Evolutionary conservation across 2,888 invertebrate genomes (phyloP).

Genomic region (Disparrhopalites patrizii): DNA sequence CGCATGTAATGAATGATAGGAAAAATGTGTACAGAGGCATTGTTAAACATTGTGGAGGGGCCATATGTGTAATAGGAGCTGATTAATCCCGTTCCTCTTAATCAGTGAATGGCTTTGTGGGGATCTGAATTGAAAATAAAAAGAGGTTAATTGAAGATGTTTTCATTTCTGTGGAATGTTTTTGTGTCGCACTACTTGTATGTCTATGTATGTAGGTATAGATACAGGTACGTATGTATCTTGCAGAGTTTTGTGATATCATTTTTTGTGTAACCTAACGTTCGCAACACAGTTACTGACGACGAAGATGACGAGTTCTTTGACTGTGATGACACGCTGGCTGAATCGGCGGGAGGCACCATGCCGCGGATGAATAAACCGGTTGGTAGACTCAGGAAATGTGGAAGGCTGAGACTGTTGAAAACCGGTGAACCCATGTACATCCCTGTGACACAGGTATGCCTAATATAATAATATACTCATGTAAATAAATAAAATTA

Average conservation of each 20-base stretch:
- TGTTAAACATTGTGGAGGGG: too few species aligned
- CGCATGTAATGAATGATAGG: too few species aligned
- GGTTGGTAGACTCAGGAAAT: constrained; percentile 66
- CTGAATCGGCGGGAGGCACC: constrained; percentile 15
- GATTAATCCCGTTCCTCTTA: too few species aligned
- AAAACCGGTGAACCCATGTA: constrained; percentile 68
- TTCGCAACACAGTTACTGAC: constrained; percentile 49
- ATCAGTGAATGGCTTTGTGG: too few species aligned
- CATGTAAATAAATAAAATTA: neutral
- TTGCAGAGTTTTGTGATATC: too few species aligned
- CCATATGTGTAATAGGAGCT: too few species aligned
- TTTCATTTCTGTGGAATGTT: neutral
- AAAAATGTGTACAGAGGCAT: too few species aligned
- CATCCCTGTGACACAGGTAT: constrained; percentile 70
- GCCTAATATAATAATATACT: neutral
- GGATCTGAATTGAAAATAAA: neutral
- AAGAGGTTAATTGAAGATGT: neutral
- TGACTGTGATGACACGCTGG: constrained; percentile 59
- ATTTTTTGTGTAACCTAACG: too few species aligned
- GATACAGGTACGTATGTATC: too few species aligned
- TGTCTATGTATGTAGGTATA: too few species aligned
- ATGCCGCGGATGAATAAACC: constrained; percentile 60
- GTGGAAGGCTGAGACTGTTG: constrained; percentile 64
- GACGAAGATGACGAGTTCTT: constrained; percentile 66
- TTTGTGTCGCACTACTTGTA: too few species aligned